Conservation (phyloP, 2,797 vertebrate genomes). For the Siniperca undulata region DNA sequence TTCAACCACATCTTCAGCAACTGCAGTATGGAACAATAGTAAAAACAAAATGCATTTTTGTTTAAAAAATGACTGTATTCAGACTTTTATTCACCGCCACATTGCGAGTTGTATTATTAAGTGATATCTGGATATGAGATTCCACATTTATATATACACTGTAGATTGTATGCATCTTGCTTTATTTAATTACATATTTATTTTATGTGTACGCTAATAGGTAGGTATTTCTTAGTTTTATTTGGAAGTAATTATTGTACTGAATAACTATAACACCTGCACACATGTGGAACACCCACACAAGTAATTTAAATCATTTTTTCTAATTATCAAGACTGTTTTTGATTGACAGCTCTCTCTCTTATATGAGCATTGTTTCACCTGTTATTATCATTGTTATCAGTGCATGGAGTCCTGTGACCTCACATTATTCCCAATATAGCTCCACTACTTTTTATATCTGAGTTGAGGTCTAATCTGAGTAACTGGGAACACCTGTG, state of each 20-base stretch:
- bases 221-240: neutral
- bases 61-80: neutral
- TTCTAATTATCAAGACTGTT: too few relatives aligned
- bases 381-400: neutral
- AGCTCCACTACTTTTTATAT: neutral
- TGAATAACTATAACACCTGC: neutral
- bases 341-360: too few relatives aligned
- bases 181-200: neutral
- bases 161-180: neutral
- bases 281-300: neutral
- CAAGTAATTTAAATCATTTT: neutral
- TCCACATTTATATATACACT: neutral
- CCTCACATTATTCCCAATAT: neutral
- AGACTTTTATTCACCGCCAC: neutral
- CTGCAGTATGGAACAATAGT: neutral
- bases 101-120: neutral
- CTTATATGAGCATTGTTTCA: neutral
- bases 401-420: neutral
- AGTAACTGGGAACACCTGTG: too few relatives aligned
- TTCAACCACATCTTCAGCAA: neutral
- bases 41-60: too few relatives aligned
- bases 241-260: neutral
- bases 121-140: neutral
- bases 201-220: neutral
- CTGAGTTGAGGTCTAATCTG: neutral